Evolutionary conservation across 2,113 vertebrate genomes (phyloP).

Genomic region (Cettia cetti): DNA sequence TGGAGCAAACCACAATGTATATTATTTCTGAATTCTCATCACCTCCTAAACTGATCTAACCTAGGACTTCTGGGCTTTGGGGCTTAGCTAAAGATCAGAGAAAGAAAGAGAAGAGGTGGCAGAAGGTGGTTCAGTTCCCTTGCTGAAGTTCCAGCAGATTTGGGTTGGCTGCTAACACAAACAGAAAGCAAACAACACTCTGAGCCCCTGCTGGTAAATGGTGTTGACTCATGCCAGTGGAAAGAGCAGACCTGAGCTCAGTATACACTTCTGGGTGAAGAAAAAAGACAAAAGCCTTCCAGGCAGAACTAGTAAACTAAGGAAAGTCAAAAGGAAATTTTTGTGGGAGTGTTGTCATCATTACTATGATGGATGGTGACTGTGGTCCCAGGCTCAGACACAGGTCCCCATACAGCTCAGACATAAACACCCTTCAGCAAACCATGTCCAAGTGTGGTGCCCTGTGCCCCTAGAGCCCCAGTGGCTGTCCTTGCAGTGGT

Average conservation of each 20-base stretch:
- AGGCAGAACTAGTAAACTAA: background rate
- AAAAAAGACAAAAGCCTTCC: background rate
- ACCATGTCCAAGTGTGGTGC: background rate
- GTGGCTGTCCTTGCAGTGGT: rapidly evolving
- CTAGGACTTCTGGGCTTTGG: background rate
- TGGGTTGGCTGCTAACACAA: background rate
- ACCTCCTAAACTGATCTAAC: background rate
- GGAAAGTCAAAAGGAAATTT: background rate
- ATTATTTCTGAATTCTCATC: background rate
- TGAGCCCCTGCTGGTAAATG: background rate
- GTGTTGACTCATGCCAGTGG: background rate
- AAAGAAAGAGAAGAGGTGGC: background rate
- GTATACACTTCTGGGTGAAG: background rate
- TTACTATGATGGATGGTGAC: background rate
- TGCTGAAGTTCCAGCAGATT: rapidly evolving
- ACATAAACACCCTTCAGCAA: background rate
- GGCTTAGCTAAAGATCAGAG: background rate
- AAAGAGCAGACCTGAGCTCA: background rate
- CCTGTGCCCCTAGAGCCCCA: background rate
- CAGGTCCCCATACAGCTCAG: rapidly evolving
- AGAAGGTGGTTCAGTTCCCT: background rate
- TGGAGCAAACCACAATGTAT: background rate
- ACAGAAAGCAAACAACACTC: background rate
- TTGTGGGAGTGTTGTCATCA: background rate
- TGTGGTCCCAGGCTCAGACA: rapidly evolving